A percentile compares a stretch with the other conserved stretches of the same genome.
phyloP scores from a whole-genome alignment of 2,113 vertebrate species.

The Anhinga anhinga region DNA sequence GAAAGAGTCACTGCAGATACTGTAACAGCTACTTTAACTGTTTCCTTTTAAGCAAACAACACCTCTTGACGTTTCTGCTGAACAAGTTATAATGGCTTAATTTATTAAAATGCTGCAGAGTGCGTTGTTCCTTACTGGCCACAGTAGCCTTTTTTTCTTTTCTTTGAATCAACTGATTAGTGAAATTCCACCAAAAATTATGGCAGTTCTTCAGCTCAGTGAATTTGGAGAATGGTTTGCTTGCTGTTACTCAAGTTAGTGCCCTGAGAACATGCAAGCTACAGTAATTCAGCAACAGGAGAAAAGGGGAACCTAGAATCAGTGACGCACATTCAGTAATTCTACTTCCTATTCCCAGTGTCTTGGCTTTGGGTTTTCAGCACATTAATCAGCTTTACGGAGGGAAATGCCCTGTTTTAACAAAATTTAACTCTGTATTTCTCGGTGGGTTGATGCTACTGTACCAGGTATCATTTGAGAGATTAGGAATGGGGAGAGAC shows the following conservation, averaged over 20 bases:
- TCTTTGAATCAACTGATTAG: not conserved
- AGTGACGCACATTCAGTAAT: constrained; percentile 11
- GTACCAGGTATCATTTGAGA: not conserved
- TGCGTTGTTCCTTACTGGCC: not conserved
- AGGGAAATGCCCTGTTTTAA: not conserved
- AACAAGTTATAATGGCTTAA: constrained; percentile 22
- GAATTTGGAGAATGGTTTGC: constrained; percentile 36
- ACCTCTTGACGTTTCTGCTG: constrained; percentile 33
- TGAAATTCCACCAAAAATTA: constrained; percentile 32
- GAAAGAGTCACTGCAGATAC: constrained; percentile 64
- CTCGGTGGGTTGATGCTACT: not conserved
- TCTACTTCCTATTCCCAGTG: constrained; percentile 46
- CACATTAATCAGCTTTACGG: not conserved
- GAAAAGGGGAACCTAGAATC: constrained; percentile 48
- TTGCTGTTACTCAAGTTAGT: not conserved
- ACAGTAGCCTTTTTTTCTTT: not conserved
- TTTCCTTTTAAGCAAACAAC: constrained; percentile 61
- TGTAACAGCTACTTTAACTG: constrained; percentile 50
- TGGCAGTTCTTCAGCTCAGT: constrained; percentile 10
- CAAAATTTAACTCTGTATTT: not conserved
- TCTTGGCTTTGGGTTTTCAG: constrained; percentile 34
- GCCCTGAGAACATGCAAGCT: constrained; percentile 14
- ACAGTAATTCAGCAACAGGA: constrained; percentile 24
- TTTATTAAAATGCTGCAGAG: constrained; percentile 32
- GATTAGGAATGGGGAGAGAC: not conserved